A percentile compares a stretch with the other conserved stretches of the same genome.
Conservation (phyloP, 2,888 invertebrate species). For the Apamea crenata region DNA sequence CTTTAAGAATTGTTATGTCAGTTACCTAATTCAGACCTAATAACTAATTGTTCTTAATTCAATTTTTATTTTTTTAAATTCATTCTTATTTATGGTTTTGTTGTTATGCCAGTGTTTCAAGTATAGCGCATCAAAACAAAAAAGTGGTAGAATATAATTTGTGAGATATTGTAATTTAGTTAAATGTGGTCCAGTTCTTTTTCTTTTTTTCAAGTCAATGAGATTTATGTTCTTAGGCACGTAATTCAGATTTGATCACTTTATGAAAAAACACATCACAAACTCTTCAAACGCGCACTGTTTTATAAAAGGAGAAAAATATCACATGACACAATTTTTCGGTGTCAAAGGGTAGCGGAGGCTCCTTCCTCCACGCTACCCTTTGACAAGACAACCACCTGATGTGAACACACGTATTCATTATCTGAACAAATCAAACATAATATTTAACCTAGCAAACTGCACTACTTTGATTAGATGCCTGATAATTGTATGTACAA, state of each 20-base stretch:
- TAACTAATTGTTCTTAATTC: constrained; percentile 6
- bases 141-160: not conserved
- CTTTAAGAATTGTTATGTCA: no score
- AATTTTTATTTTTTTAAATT: not conserved
- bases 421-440: no score
- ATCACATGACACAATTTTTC: not conserved
- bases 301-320: not conserved
- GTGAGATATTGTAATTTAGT: not conserved
- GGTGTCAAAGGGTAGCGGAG: not conserved
- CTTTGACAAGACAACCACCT: not conserved
- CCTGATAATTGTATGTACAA: not conserved
- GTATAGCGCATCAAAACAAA: no score
- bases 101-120: no score
- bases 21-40: no score
- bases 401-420: no score
- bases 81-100: not conserved
- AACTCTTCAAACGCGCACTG: not conserved
- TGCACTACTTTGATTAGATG: not conserved
- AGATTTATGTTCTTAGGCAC: not conserved
- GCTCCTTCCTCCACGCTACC: not conserved
- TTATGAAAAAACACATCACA: not conserved
- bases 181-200: not conserved
- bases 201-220: not conserved
- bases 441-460: not conserved
- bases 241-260: not conserved